Base-by-base conservation (phyloP, 2,113 vertebrate species). In the Tachysurus fulvidraco region DNA sequence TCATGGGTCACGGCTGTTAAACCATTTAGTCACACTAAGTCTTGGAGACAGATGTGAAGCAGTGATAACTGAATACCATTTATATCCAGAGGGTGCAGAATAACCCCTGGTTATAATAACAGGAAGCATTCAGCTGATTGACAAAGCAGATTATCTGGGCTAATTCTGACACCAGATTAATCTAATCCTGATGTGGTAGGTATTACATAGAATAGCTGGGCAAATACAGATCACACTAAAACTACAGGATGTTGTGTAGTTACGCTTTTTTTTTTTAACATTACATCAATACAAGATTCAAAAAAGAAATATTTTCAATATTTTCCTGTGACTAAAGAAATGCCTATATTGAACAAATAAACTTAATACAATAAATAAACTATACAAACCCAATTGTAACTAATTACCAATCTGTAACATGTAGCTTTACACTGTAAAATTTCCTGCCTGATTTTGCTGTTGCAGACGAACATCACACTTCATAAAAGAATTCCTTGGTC, bases 21-120 rank as follows among this genome's bases (percentile, higher is more conserved):
- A 86, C 11, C 71, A 2, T 71, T 76, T 80, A 80, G 30, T 93
- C 93, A 92, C 92, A 92, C 44, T 89, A 91, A 89, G 46, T 88
- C 88, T 64, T 83, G 81, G 25, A 86, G 52, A 88, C 89, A 30
- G 91, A 92, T 92, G 85, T 16, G 88, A 93, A 85, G 60, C 28
- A 83, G 80, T 86, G 88, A 90, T 91, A 91, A 91, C 90, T 88
- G 89, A 84, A 90, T 90, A 86, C 87, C 85, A 81, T 89, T 92
- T 90, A 86, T 87, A 85, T 83, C 79, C 89, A 84, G 36, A 78
- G 83, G 86, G 90, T 85, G 85, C 76, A 85, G 88, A 89, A 85
- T 84, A 67, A 87, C 57, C 21, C 9, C 28, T 78, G 57, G 78
- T 81, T 36, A 57, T 88, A 81, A 54, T 84, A 77, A 81, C 84